phyloP scores from a whole-genome alignment of 2,888 invertebrate species.

The Ophion ventricosus region DNA sequence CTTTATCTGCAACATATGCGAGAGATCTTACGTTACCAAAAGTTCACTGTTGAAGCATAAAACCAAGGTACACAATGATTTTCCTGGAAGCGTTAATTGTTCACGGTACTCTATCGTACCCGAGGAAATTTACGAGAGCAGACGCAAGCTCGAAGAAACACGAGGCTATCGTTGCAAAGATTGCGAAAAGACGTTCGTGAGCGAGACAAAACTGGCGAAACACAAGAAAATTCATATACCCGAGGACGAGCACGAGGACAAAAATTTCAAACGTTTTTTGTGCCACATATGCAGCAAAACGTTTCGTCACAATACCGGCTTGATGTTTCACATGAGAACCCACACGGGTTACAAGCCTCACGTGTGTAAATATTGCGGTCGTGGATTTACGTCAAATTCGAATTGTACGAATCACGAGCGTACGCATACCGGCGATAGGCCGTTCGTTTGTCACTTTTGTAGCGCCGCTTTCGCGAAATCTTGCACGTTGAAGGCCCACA shows the following conservation, averaged over 20 bases:
- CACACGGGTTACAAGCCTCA: conserved; percentile 80
- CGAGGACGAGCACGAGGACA: conserved; percentile 75
- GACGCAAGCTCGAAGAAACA: conserved; percentile 23
- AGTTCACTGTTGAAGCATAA: conserved; percentile 76
- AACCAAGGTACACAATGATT: conserved; percentile 69
- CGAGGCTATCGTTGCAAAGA: conserved; percentile 73
- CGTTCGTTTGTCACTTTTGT: conserved; percentile 80
- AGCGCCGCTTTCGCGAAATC: conserved; percentile 80
- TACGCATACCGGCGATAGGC: conserved; percentile 79
- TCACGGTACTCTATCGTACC: conserved; percentile 66
- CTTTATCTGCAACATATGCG: conserved; percentile 75
- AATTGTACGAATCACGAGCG: conserved; percentile 80
- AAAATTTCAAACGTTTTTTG: conserved; percentile 78
- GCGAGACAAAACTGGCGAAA: conserved; percentile 74
- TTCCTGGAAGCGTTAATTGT: conserved; percentile 57
- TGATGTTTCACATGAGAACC: conserved; percentile 80
- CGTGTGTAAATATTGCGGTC: conserved; percentile 79
- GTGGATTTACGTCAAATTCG: conserved; percentile 79
- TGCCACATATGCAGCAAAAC: conserved; percentile 81
- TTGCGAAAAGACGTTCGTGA: conserved; percentile 76
- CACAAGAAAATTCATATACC: conserved; percentile 75
- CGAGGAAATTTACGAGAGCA: conserved; percentile 60
- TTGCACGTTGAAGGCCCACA: conserved; percentile 79
- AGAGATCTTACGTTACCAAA: conserved; percentile 77
- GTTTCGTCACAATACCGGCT: conserved; percentile 79